Evolutionary conservation across 1,140 invertebrate genomes (phyloP).

Genomic region (Micrasema longulum): DNA sequence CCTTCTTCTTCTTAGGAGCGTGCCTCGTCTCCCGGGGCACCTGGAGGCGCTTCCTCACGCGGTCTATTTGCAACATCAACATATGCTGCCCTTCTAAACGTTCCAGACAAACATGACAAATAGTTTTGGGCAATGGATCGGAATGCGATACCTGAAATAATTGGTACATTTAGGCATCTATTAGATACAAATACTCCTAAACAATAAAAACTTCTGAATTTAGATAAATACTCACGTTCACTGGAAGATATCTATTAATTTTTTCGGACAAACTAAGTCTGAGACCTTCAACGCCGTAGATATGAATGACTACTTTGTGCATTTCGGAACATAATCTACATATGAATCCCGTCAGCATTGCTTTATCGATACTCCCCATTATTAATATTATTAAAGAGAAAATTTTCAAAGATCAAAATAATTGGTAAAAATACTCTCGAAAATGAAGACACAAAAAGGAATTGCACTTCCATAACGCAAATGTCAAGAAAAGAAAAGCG

Average conservation of each 20-base stretch:
- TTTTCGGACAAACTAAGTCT: constrained; percentile 78
- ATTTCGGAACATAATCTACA: constrained; percentile 84
- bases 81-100: constrained; percentile 77
- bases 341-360: constrained; percentile 81
- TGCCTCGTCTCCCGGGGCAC: constrained; percentile 53
- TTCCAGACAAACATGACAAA: constrained; percentile 76
- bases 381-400: constrained; percentile 41
- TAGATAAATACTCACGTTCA: constrained; percentile 72
- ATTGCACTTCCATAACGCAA: constrained; percentile 22
- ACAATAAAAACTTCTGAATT: not conserved
- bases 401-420: not conserved
- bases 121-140: constrained; percentile 80
- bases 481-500: constrained; percentile 28
- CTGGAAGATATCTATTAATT: constrained; percentile 81
- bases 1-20: constrained; percentile 50
- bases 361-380: constrained; percentile 83
- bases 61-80: constrained; percentile 72
- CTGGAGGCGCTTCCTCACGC: constrained; percentile 61
- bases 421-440: constrained; percentile 6
- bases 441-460: constrained; percentile 4
- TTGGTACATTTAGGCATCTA: no score
- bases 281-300: constrained; percentile 80
- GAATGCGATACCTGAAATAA: constrained; percentile 75
- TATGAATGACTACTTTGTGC: constrained; percentile 82
- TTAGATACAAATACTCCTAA: no score